phyloP scores from a whole-genome alignment of 2,797 vertebrate genomes.

The Labeo calbasu region DNA sequence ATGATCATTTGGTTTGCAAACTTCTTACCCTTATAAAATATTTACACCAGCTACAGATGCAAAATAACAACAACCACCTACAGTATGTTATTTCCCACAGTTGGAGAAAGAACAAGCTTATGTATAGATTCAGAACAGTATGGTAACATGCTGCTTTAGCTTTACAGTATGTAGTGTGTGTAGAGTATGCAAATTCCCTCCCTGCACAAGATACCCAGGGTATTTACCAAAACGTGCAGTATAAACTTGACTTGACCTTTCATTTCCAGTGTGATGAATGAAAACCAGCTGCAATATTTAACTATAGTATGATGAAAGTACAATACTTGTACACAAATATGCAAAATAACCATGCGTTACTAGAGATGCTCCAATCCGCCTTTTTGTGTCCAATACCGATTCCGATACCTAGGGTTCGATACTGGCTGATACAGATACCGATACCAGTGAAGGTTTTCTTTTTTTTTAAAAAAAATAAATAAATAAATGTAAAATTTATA shows the following conservation, averaged over 20 bases:
- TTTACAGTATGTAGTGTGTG: background rate
- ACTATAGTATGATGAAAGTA: background rate
- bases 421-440: no score
- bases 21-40: background rate
- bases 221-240: background rate
- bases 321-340: background rate
- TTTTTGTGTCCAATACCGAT: no score
- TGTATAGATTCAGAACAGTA: background rate
- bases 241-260: background rate
- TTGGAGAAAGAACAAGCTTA: background rate
- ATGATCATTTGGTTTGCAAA: conserved; percentile 3
- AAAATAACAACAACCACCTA: background rate
- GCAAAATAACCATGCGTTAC: background rate
- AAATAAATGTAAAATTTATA: no score
- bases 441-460: no score
- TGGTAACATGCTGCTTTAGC: background rate
- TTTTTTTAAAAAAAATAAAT: no score
- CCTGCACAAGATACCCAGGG: background rate
- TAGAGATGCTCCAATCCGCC: no score
- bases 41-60: background rate
- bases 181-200: background rate
- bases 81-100: background rate
- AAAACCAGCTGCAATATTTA: background rate
- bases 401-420: no score
- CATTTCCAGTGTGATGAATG: background rate